Evolutionary conservation across 2,888 invertebrate species (phyloP).

Genomic region (Agrochola lychnidis): DNA sequence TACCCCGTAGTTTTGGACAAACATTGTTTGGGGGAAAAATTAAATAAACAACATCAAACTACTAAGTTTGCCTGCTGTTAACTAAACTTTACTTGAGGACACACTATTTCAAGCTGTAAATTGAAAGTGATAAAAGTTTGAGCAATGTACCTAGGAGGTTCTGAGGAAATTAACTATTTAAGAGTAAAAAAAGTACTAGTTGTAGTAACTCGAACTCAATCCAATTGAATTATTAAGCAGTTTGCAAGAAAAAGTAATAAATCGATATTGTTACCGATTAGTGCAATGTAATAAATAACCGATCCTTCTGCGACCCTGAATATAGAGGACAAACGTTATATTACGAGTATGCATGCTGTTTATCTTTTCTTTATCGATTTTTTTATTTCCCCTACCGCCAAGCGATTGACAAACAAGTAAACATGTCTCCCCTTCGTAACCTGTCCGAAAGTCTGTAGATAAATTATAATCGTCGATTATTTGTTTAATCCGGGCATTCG

Average conservation of each 20-base stretch:
- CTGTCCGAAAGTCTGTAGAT: slow-evolving; percentile 38
- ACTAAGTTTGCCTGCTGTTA: not conserved
- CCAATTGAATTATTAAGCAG: too few relatives aligned
- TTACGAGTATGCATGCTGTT: not conserved
- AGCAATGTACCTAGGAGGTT: not conserved
- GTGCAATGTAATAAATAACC: not conserved
- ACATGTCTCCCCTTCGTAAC: slow-evolving; percentile 46
- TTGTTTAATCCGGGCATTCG: slow-evolving; percentile 48
- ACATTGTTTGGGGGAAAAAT: not conserved
- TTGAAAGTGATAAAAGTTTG: not conserved
- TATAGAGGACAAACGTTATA: not conserved
- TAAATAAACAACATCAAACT: not conserved
- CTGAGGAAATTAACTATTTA: too few relatives aligned
- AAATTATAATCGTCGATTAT: slow-evolving; percentile 57
- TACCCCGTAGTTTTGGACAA: not conserved
- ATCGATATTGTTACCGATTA: not conserved
- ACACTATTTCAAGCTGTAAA: not conserved
- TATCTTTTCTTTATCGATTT: not conserved
- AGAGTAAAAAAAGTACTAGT: too few relatives aligned
- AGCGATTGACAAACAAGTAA: slow-evolving; percentile 1
- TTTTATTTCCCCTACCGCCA: slow-evolving; percentile 1
- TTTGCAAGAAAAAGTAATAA: not conserved
- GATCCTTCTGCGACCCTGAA: not conserved
- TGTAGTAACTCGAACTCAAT: too few relatives aligned
- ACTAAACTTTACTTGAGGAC: not conserved